Percentiles rank a stretch among this genome's conserved stretches.
phyloP scores from a whole-genome alignment of 2,888 invertebrate genomes.

The Tipula unca region DNA sequence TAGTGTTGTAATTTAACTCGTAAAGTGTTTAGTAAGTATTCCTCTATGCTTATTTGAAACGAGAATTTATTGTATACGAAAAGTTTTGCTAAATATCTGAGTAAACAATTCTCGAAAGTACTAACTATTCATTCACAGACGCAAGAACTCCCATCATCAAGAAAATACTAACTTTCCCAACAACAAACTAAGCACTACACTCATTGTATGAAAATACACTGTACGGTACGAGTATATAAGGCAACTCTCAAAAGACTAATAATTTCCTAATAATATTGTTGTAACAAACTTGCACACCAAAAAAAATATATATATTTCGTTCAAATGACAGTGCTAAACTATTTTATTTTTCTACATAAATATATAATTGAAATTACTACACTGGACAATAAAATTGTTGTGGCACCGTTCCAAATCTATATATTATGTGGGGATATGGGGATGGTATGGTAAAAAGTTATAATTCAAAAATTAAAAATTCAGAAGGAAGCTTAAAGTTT shows the following conservation, averaged over 20 bases:
- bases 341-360: not conserved
- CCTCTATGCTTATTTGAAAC: too few relatives aligned
- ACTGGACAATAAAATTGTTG: not conserved
- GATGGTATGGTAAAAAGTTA: not conserved
- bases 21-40: too few relatives aligned
- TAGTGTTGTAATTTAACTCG: too few relatives aligned
- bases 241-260: not conserved
- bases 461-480: constrained; percentile 1
- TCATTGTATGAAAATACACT: not conserved
- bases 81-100: too few relatives aligned
- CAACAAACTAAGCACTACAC: not conserved
- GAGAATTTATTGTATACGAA: too few relatives aligned
- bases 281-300: not conserved
- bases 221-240: not conserved
- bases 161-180: not conserved
- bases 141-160: too few relatives aligned
- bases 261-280: not conserved
- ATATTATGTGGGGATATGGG: too few relatives aligned
- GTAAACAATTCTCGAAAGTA: too few relatives aligned
- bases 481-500: not conserved
- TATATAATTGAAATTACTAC: not conserved
- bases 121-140: too few relatives aligned
- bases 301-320: not conserved
- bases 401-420: not conserved
- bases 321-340: not conserved